A percentile compares a stretch with the other conserved stretches of the same genome.
Evolutionary conservation across 2,888 invertebrate genomes (phyloP).

Genomic region (Drosophila paramelanica): DNA sequence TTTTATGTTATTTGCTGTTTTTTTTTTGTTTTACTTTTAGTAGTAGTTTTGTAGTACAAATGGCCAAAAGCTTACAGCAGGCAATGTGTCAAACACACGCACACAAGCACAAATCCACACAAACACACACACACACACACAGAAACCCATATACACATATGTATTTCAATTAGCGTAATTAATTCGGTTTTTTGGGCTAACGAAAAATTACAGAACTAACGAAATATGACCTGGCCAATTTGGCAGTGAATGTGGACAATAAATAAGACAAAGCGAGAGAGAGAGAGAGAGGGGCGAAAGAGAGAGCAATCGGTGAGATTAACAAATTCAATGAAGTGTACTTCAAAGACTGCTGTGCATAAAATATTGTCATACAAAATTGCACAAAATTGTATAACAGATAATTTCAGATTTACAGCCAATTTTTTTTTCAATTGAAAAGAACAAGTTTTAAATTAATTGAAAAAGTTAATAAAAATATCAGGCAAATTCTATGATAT

Average conservation of each 20-base stretch:
- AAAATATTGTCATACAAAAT: no score
- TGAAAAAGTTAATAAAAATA: no score
- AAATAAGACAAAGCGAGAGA: background rate
- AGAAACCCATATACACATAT: no score
- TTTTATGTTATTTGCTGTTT: background rate
- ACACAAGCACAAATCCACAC: background rate
- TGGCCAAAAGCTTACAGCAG: background rate
- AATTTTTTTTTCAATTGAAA: no score
- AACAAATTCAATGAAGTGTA: no score
- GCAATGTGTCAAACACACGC: slow-evolving; percentile 1
- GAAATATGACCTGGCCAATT: slow-evolving; percentile 15
- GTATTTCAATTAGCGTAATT: slow-evolving; percentile 64
- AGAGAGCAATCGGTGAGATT: background rate
- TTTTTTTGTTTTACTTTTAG: background rate
- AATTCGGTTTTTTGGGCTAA: slow-evolving; percentile 39
- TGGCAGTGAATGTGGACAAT: background rate
- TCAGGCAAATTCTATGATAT: no score
- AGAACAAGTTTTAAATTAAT: no score
- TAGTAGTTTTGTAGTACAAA: background rate
- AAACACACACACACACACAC: background rate
- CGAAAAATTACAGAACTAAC: slow-evolving; percentile 36
- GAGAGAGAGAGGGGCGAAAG: background rate
- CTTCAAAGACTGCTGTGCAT: no score
- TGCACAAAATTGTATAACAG: no score
- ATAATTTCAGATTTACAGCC: no score